These are phyloP conservation scores for Tor tambroides DNA, from an alignment of 2,113 vertebrate genomes.

Conservation along the genomic window DNA sequence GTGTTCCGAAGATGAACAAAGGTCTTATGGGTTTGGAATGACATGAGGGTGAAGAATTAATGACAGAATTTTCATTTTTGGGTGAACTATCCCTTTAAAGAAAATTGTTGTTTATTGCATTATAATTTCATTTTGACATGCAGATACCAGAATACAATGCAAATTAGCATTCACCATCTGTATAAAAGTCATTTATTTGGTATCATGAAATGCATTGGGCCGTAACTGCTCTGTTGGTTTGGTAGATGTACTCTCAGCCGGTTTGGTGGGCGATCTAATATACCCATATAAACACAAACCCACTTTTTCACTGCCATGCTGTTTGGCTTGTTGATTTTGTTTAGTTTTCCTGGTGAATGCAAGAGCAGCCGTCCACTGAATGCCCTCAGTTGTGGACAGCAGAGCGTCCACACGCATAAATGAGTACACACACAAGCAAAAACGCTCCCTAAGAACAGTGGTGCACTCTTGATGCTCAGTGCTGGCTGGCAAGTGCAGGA, in stretches of 20 bases:
- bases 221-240: background rate
- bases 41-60: too few species aligned
- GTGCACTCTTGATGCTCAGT: conserved; percentile 7
- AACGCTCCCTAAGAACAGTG: background rate
- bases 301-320: conserved; percentile 17
- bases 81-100: background rate
- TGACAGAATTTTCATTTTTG: background rate
- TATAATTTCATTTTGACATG: background rate
- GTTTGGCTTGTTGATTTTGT: conserved; percentile 29
- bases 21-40: too few species aligned
- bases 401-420: background rate
- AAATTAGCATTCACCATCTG: conserved; percentile 20
- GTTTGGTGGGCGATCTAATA: conserved; percentile 2
- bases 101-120: background rate
- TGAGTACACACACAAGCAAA: background rate
- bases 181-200: background rate
- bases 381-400: conserved; percentile 20
- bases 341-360: conserved; percentile 35
- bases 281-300: conserved; percentile 10
- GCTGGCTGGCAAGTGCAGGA: conserved; percentile 37
- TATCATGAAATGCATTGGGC: background rate
- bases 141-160: background rate
- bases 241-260: background rate
- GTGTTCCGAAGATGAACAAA: too few species aligned
- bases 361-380: background rate